Evolutionary conservation across 2,113 vertebrate species (phyloP), one percentile per base, ranked within the genome.

Genomic region (Ochotona princeps): DNA sequence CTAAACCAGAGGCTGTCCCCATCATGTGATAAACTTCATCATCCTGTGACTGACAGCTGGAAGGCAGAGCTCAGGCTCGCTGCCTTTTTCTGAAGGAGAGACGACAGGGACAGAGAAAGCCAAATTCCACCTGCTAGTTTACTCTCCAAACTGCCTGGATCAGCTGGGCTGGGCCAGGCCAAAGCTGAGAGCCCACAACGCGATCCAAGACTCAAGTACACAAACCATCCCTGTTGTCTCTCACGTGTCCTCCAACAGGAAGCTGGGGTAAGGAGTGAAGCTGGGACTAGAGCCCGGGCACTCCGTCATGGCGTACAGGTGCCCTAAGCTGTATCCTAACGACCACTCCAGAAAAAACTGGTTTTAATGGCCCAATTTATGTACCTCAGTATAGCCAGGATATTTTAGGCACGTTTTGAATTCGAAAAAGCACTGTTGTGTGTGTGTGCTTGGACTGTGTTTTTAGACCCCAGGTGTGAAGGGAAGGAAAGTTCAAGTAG

Each of bases 281-380:
- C 54, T 5, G 3, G 54, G 14, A 57, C 17, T 57, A 13, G 54
- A 57, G 5, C 54, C 18, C 54, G 18, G 54, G 54, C 18, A 57
- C 17, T 57, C 54, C 54, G 14, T 11, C 38, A 44, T 17, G 54
- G 54, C 14, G 54, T 57, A 57, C 54, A 57, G 54, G 54, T 57
- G 18, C 54, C 54, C 54, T 17, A 15, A 18, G 54, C 54, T 57
- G 18, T 18, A 57, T 18, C 54, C 18, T 57, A 57, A 57, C 54
- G 3, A 44, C 38, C 38, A 10, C 66, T 26, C 66, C 17, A 32
- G 12, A 20, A 57, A 63, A 81, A 73, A 66, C 49, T 89, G 74
- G 80, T 81, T 89, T 65, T 76, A 89, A 47, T 49, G 11, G 63
- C 72, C 72, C 70, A 66, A 57, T 89, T 83, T 89, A 93, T 76